Percentiles rank a stretch among this genome's conserved stretches.
Conservation (phyloP, 2,113 vertebrate genomes). For the Zonotrichia leucophrys region DNA sequence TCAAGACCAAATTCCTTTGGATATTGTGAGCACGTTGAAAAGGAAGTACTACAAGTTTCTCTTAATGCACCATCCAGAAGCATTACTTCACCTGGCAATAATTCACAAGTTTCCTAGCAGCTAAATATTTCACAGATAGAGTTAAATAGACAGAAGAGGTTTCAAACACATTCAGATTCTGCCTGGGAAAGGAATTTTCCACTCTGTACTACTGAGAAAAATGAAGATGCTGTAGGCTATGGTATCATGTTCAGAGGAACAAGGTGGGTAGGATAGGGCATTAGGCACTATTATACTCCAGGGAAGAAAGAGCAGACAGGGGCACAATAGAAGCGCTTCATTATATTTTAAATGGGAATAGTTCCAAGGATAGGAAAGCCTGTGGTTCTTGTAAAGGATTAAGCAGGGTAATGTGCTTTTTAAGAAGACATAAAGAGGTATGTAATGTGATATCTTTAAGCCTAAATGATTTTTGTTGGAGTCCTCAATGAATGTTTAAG, state of each 20-base stretch:
- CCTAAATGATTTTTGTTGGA: slow-evolving; percentile 61
- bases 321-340: slow-evolving; percentile 36
- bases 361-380: slow-evolving; percentile 57
- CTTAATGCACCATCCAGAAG: neutral
- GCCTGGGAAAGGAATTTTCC: slow-evolving; percentile 25
- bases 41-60: neutral
- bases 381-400: slow-evolving; percentile 64
- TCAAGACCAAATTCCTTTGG: neutral
- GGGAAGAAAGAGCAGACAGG: slow-evolving; percentile 47
- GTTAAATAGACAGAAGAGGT: slow-evolving; percentile 49
- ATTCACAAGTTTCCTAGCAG: slow-evolving; percentile 26
- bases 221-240: neutral
- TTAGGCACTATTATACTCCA: slow-evolving; percentile 40
- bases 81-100: slow-evolving; percentile 38
- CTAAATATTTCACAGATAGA: slow-evolving; percentile 55
- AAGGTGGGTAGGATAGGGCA: slow-evolving; percentile 32
- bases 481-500: slow-evolving; percentile 65
- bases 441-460: slow-evolving; percentile 65
- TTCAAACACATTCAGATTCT: slow-evolving; percentile 2
- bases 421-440: slow-evolving; percentile 63
- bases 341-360: slow-evolving; percentile 56
- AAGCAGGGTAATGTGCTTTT: slow-evolving; percentile 64
- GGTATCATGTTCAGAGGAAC: slow-evolving; percentile 27
- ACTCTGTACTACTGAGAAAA: slow-evolving; percentile 14
- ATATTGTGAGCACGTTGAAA: neutral